These are phyloP conservation scores for Brachionus angularis DNA, from an alignment of 1,140 invertebrate genomes.

Conservation along the genomic window DNA sequence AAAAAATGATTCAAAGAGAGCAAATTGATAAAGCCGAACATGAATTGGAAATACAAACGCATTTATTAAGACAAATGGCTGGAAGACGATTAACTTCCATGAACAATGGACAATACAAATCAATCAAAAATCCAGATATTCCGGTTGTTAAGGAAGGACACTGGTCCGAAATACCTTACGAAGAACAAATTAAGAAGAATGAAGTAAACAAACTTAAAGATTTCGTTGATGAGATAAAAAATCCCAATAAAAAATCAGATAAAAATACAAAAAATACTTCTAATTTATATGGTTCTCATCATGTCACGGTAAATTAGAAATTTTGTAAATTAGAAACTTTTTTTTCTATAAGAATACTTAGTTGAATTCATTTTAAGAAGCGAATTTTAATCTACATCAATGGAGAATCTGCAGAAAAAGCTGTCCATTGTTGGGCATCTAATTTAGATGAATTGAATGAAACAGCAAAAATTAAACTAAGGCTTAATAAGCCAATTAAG, in stretches of 20 bases:
- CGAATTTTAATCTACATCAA: slow-evolving; percentile 53
- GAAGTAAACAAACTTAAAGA: slow-evolving; percentile 54
- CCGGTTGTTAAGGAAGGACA: slow-evolving; percentile 56
- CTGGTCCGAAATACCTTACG: slow-evolving; percentile 54
- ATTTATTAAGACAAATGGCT: slow-evolving; percentile 56
- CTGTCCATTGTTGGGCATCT: slow-evolving; percentile 54
- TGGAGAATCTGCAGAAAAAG: slow-evolving; percentile 52
- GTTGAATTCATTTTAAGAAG: slow-evolving; percentile 55
- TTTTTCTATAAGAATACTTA: no score
- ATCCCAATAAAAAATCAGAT: slow-evolving; percentile 48
- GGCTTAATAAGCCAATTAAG: slow-evolving; percentile 52
- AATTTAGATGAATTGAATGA: slow-evolving; percentile 53
- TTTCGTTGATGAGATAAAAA: slow-evolving; percentile 51
- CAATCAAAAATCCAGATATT: slow-evolving; percentile 47
- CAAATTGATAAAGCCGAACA: slow-evolving; percentile 50
- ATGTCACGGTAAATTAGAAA: slow-evolving; percentile 49
- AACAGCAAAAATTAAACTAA: slow-evolving; percentile 51
- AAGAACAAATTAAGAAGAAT: slow-evolving; percentile 49
- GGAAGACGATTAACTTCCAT: slow-evolving; percentile 46
- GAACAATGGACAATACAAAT: slow-evolving; percentile 14
- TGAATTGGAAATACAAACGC: slow-evolving; percentile 57
- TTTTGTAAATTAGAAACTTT: background rate
- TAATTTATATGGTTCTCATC: slow-evolving; percentile 46
- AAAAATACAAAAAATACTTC: background rate
- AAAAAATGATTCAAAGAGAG: slow-evolving; percentile 43